Evolutionary conservation across 2,888 invertebrate species (phyloP), one percentile per base, ranked within the genome.

Genomic region (Eupsilia transversa): DNA sequence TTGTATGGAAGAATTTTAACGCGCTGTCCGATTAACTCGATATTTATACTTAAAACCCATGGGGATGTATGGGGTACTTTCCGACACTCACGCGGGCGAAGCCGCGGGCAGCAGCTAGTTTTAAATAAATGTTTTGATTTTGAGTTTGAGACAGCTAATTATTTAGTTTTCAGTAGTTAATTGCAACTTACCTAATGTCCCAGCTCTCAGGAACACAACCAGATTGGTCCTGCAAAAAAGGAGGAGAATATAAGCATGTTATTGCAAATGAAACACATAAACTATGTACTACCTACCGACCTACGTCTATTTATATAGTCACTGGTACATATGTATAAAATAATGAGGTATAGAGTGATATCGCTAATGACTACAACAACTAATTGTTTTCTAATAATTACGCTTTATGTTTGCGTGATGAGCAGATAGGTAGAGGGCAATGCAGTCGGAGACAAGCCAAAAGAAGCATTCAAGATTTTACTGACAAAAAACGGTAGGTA

Each of bases 161-260:
- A n/a, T n/a, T n/a, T n/a, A n/a, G 3, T 46, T 46, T 46, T 52
- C n/a, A n/a, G 10, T 41, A 33, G 6, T 30, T 30, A 17, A 20
- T 20, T 60, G 35, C 3, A 78, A 67, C 81, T 74, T 68, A 81
- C 81, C 84, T 38, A 64, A 71, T 63, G 74, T 73, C 60, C 80
- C 80, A 83, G 80, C 33, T 33, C 27, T 49, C 35, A 74, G 70
- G 63, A 83, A 74, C 66, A 60, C 64, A 43, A 60, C 73, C 72
- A 57, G 61, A 66, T 60, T 41, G 67, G 35, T 49, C 49, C 81
- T 81, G 74, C 4, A 59, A 79, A 64, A 60, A 17, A 57, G 1
- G 43, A 66, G 12, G 20, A 56, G 0, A 52, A 57, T 20, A n/a
- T 69, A 17, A 54, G 27, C 20, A 59, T 54, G 3, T 23, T 30